Evolutionary conservation across 2,888 invertebrate genomes (phyloP), one percentile per base, ranked within the genome.

Genomic region (Tenthredo notha): DNA sequence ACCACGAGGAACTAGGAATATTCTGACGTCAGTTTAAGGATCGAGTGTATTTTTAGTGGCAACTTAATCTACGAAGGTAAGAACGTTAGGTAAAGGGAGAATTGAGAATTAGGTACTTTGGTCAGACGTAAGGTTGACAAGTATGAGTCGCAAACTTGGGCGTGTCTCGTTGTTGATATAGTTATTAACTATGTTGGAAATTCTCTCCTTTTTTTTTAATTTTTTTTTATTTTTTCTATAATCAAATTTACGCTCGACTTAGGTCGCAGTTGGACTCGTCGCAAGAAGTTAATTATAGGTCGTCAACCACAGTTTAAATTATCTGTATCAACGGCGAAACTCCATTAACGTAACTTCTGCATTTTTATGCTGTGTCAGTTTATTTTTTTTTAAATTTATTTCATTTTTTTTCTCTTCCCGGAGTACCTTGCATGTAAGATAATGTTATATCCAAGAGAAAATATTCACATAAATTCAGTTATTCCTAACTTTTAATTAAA

Each of bases 311-410:
- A 21, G 21, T 74, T 74, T 25, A 74, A 74, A 74, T 74, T 74
- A 74, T 74, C 74, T 21, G 74, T 12, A 74, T 74, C 21, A 74
- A 74, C 43, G 74, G 43, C 47, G 43, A 74, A 43, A 74, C 74
- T 74, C 74, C 74, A 74, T 47, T 25, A 74, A 74, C 43, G 74
- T 47, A 40, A 74, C 43, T 74, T 21, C 43, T 43, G 43, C 74
- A 74, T 15, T 40, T 43, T 47, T 29, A 25, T 18, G 1, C 15
- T 7, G 0, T 47, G 0, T 43, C 10, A 10, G 21, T 74, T 12
- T 21, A n/a, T 21, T 29, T 37, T 47, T 25, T 40, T 47, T 40
- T 25, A 9, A 33, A 3, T 18, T 67, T 33, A 3, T 33, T 3
- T 72, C 12, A 2, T 43, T n/a, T 74, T 74, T n/a, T 3, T 10